These are phyloP conservation scores for Drosophila lutescens DNA, from an alignment of 2,888 invertebrate species.

Conservation along the genomic window DNA sequence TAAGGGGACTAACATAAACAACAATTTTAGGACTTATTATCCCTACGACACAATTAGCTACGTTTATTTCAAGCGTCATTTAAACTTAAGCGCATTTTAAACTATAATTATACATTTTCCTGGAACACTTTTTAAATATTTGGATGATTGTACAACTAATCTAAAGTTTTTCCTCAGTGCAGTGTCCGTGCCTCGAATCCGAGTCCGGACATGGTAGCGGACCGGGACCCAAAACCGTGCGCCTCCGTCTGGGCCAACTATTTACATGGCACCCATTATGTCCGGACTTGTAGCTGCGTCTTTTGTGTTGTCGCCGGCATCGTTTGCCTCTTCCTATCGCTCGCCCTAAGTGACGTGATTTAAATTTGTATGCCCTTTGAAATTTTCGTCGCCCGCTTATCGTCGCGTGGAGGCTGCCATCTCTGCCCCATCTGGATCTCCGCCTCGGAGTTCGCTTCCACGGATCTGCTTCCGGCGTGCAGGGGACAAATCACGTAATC, in stretches of 20 bases:
- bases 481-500: constrained; percentile 69
- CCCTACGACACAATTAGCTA: no score
- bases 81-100: no score
- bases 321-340: constrained; percentile 4
- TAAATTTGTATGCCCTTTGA: constrained; percentile 72
- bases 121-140: no score
- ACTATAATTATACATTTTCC: no score
- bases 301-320: constrained; percentile 43
- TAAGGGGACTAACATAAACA: no score
- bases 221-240: constrained; percentile 19
- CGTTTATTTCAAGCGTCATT: no score
- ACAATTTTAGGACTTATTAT: no score
- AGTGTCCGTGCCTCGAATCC: not conserved
- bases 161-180: not conserved
- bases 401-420: constrained; percentile 3
- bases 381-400: constrained; percentile 40
- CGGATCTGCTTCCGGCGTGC: constrained; percentile 37
- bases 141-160: no score
- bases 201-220: constrained; percentile 13
- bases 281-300: constrained; percentile 40
- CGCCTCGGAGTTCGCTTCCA: not conserved
- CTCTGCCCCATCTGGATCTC: not conserved
- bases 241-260: constrained; percentile 55
- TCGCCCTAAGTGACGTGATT: constrained; percentile 69
- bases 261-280: constrained; percentile 70